Conservation (phyloP, 1,140 invertebrate species). For the Stratiolaelaps scimitus region DNA sequence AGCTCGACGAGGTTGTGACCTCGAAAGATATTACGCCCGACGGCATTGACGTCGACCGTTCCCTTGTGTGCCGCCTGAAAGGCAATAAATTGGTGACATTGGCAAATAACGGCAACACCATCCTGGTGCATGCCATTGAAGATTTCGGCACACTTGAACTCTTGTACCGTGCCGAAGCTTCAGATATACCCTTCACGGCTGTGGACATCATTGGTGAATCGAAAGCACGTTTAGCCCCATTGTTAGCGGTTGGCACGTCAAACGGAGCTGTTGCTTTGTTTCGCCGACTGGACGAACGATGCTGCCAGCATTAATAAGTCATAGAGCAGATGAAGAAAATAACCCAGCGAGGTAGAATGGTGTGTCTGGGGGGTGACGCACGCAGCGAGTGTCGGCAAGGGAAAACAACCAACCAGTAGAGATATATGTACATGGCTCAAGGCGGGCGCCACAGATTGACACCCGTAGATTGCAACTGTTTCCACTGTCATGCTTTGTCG, state of each 20-base stretch:
- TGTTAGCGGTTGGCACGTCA: not conserved
- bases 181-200: constrained; percentile 17
- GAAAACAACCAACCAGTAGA: too few relatives aligned
- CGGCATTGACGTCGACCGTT: not conserved
- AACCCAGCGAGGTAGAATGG: not conserved
- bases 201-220: not conserved
- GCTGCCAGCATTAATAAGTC: not conserved
- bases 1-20: not conserved
- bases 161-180: constrained; percentile 4
- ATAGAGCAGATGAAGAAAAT: not conserved
- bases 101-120: constrained; percentile 1
- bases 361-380: too few relatives aligned
- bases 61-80: not conserved
- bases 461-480: too few relatives aligned
- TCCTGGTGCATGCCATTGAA: constrained; percentile 10
- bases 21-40: constrained; percentile 4
- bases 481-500: too few relatives aligned
- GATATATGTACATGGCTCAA: too few relatives aligned
- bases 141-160: constrained; percentile 8
- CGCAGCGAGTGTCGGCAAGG: too few relatives aligned
- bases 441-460: too few relatives aligned
- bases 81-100: constrained; percentile 1
- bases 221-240: not conserved
- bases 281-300: not conserved
- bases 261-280: constrained; percentile 5